These are phyloP conservation scores for Cheilinus undulatus DNA, from an alignment of 2,113 vertebrate genomes.

Conservation along the genomic window DNA sequence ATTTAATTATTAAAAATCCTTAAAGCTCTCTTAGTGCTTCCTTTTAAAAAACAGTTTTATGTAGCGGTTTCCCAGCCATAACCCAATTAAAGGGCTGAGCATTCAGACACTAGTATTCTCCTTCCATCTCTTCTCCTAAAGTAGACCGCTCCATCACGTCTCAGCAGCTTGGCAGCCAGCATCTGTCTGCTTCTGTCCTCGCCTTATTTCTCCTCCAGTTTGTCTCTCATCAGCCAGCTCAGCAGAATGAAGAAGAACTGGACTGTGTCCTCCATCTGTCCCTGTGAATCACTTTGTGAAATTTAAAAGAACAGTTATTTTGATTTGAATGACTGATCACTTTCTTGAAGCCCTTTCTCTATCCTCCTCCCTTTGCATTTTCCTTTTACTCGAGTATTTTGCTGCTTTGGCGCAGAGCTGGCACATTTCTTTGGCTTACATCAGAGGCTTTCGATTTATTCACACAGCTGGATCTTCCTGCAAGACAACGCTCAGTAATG, in stretches of 20 bases:
- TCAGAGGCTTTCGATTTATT: conserved; percentile 15
- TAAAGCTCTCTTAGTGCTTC: background rate
- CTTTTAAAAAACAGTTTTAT: background rate
- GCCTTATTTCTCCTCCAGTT: conserved; percentile 22
- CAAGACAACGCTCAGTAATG: conserved; percentile 20
- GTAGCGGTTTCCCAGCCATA: background rate
- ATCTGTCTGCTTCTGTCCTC: conserved; percentile 34
- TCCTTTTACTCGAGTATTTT: background rate
- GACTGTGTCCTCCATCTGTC: conserved; percentile 40
- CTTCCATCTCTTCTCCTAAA: conserved; percentile 4
- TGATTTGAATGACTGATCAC: conserved; percentile 21
- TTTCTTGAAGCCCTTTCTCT: background rate
- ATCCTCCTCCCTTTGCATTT: background rate
- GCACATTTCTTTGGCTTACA: conserved; percentile 25
- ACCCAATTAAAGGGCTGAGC: background rate
- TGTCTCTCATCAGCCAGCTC: conserved; percentile 41
- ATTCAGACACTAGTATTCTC: background rate
- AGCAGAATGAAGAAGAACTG: conserved; percentile 46
- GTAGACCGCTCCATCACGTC: conserved; percentile 31
- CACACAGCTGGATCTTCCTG: conserved; percentile 38
- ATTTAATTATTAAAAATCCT: background rate
- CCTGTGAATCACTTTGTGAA: conserved; percentile 14
- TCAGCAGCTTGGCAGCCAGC: conserved; percentile 32
- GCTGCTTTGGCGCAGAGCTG: conserved; percentile 22
- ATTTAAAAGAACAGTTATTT: conserved; percentile 10